A percentile compares a stretch with the other conserved stretches of the same genome.
phyloP scores from a whole-genome alignment of 1,140 invertebrate genomes.

The Tyrophagus putrescentiae region DNA sequence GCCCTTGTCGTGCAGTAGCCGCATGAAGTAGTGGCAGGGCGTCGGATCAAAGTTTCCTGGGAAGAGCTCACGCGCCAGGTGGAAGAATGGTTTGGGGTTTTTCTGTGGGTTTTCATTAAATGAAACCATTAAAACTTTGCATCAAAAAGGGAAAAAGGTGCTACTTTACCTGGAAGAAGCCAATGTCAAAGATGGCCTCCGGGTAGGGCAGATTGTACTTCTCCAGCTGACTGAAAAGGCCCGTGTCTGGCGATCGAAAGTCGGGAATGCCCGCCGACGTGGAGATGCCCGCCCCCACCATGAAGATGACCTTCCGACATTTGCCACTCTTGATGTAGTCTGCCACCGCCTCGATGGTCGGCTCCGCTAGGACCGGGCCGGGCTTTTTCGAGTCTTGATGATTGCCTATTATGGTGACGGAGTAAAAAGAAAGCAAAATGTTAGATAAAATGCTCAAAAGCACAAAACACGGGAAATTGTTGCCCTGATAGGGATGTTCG shows the following conservation, averaged over 20 bases:
- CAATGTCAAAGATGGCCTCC: constrained; percentile 85
- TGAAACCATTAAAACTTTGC: neutral
- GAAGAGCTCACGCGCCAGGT: constrained; percentile 66
- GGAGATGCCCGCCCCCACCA: constrained; percentile 87
- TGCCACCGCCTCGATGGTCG: neutral
- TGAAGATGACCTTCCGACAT: constrained; percentile 72
- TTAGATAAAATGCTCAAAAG: no score
- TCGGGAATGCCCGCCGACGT: constrained; percentile 89
- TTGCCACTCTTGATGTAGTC: constrained; percentile 47
- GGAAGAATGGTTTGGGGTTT: constrained; percentile 73
- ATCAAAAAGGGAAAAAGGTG: neutral
- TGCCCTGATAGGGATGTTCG: no score
- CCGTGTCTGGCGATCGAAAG: constrained; percentile 73
- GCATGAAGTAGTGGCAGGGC: constrained; percentile 64
- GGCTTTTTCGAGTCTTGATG: no score
- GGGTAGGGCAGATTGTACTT: constrained; percentile 83
- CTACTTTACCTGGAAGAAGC: constrained; percentile 36
- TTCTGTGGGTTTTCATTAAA: constrained; percentile 47
- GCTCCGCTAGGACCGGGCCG: neutral
- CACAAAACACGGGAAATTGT: no score
- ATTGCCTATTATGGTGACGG: no score
- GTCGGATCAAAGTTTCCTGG: constrained; percentile 62
- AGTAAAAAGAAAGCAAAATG: no score
- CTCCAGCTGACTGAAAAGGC: constrained; percentile 76
- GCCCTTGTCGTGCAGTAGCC: constrained; percentile 58